A percentile compares a stretch with the other conserved stretches of the same genome.
These are phyloP conservation scores for Ctenosaura bakeri DNA, from an alignment of 2,797 vertebrate genomes.

Conservation along the genomic window DNA sequence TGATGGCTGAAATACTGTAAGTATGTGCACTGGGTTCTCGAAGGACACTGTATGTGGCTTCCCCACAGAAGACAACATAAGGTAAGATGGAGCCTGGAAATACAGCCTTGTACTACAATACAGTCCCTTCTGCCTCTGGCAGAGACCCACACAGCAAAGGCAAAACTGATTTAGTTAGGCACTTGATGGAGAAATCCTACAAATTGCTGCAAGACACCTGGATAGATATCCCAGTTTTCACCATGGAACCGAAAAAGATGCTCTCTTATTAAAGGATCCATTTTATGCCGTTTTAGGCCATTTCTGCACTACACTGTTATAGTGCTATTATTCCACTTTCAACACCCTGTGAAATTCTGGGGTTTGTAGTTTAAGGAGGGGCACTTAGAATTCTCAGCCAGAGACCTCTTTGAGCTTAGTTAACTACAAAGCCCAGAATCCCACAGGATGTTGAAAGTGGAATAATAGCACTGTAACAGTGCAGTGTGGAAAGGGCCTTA, in stretches of 20 bases:
- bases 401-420: too few relatives aligned
- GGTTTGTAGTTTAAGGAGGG: too few relatives aligned
- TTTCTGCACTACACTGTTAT: too few relatives aligned
- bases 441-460: too few relatives aligned
- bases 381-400: too few relatives aligned
- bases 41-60: not conserved
- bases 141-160: not conserved
- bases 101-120: not conserved
- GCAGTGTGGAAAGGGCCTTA: too few relatives aligned
- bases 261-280: not conserved
- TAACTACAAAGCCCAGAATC: too few relatives aligned
- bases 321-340: too few relatives aligned
- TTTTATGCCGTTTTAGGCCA: not conserved
- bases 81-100: conserved; percentile 4
- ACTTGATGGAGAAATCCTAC: too few relatives aligned
- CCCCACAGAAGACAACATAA: not conserved
- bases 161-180: not conserved
- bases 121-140: not conserved
- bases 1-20: not conserved
- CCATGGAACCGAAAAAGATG: not conserved
- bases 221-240: not conserved
- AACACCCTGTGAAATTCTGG: too few relatives aligned
- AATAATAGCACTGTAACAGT: too few relatives aligned
- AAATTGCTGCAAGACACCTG: not conserved
- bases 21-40: not conserved